Conservation (phyloP, 1,140 invertebrate genomes). For the Phthorimaea operculella region DNA sequence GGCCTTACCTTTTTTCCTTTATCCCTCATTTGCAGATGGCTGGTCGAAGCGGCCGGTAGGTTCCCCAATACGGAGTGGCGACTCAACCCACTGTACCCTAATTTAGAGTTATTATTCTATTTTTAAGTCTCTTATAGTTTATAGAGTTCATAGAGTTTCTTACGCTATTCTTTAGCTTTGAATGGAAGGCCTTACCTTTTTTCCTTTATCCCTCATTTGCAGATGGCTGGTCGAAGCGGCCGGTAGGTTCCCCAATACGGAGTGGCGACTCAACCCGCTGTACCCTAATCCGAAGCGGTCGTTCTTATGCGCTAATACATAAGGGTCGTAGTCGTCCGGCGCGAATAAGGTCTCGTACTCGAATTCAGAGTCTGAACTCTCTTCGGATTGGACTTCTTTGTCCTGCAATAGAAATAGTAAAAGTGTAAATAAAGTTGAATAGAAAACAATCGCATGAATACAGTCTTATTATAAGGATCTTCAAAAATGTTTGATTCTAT, state of each 20-base stretch:
- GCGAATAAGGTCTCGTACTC: conserved; percentile 79
- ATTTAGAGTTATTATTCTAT: too few relatives aligned
- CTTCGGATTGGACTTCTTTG: conserved; percentile 24
- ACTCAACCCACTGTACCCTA: too few relatives aligned
- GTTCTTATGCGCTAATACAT: conserved; percentile 79
- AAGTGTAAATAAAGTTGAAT: too few relatives aligned
- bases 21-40: too few relatives aligned
- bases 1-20: conserved; percentile 52
- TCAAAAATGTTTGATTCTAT: too few relatives aligned
- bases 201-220: conserved; percentile 61
- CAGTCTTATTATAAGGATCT: too few relatives aligned
- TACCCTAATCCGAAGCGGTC: conserved; percentile 92
- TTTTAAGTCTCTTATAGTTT: too few relatives aligned
- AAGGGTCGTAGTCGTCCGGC: conserved; percentile 84
- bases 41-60: conserved; percentile 33
- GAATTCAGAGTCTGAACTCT: conserved; percentile 70
- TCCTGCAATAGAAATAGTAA: conserved; percentile 18
- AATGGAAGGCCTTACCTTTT: conserved; percentile 47
- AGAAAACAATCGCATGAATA: conserved; percentile 2
- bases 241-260: conserved; percentile 47
- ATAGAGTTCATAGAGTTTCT: too few relatives aligned
- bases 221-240: conserved; percentile 47
- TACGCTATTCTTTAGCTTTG: too few relatives aligned
- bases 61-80: too few relatives aligned
- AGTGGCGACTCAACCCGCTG: conserved; percentile 76